A percentile compares a stretch with the other conserved stretches of the same genome.
phyloP scores from a whole-genome alignment of 2,113 vertebrate genomes.

The Lutjanus erythropterus region DNA sequence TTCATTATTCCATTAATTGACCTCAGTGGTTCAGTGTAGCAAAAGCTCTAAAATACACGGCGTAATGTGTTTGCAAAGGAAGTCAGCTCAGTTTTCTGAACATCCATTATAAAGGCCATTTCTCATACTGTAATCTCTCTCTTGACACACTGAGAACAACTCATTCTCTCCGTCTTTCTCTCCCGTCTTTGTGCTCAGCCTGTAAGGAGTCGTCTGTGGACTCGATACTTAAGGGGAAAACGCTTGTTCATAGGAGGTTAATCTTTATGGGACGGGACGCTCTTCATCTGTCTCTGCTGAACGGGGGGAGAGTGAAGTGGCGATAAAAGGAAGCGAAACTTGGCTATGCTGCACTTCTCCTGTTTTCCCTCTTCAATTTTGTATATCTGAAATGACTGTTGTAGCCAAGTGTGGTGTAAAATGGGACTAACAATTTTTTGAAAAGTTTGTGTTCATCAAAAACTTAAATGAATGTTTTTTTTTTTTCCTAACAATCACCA shows the following conservation, averaged over 20 bases:
- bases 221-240: slow-evolving; percentile 47
- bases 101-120: slow-evolving; percentile 24
- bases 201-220: slow-evolving; percentile 68
- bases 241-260: slow-evolving; percentile 43
- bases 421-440: slow-evolving; percentile 35
- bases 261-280: slow-evolving; percentile 55
- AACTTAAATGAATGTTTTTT: slow-evolving; percentile 56
- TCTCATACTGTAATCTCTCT: slow-evolving; percentile 40
- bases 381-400: slow-evolving; percentile 46
- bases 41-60: slow-evolving; percentile 6
- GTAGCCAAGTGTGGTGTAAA: slow-evolving; percentile 30
- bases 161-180: slow-evolving; percentile 51
- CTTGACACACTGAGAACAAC: slow-evolving; percentile 43
- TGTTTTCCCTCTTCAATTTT: slow-evolving; percentile 32
- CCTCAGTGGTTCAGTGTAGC: slow-evolving; percentile 5
- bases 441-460: slow-evolving; percentile 43
- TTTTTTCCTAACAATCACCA: slow-evolving; percentile 46
- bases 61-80: slow-evolving; percentile 24
- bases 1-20: slow-evolving; percentile 49
- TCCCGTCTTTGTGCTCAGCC: slow-evolving; percentile 71
- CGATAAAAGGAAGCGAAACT: slow-evolving; percentile 49
- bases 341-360: slow-evolving; percentile 13
- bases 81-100: slow-evolving; percentile 35
- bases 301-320: slow-evolving; percentile 36
- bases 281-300: slow-evolving; percentile 54